phyloP scores from a whole-genome alignment of 2,113 vertebrate genomes.

The Lutjanus erythropterus region DNA sequence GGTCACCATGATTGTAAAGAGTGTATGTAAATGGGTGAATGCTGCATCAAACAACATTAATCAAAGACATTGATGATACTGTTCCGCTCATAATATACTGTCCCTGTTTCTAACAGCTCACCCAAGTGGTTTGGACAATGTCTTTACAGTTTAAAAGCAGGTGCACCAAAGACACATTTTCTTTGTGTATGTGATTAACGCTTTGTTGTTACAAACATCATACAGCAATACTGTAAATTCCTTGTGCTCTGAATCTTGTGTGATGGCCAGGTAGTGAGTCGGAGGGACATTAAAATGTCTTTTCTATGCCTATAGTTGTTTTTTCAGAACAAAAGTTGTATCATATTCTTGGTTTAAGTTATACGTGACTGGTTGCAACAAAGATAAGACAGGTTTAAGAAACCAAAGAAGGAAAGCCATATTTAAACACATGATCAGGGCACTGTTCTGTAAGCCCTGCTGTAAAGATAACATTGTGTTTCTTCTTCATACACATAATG shows the following conservation, averaged over 20 bases:
- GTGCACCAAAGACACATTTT: slow-evolving; percentile 78
- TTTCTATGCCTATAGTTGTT: slow-evolving; percentile 37
- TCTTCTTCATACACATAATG: slow-evolving; percentile 10
- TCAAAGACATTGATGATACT: slow-evolving; percentile 38
- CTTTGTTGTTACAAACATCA: slow-evolving; percentile 41
- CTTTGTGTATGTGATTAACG: slow-evolving; percentile 44
- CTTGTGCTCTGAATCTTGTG: slow-evolving; percentile 26
- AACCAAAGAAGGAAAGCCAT: slow-evolving; percentile 86
- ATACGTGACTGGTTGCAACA: slow-evolving; percentile 34
- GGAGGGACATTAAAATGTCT: slow-evolving; percentile 22
- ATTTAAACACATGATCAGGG: slow-evolving; percentile 43
- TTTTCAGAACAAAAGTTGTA: slow-evolving; percentile 34
- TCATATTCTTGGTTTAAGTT: slow-evolving; percentile 29
- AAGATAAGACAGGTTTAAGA: slow-evolving; percentile 41
- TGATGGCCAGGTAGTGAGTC: slow-evolving; percentile 8
- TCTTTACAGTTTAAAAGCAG: slow-evolving; percentile 52
- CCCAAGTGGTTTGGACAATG: slow-evolving; percentile 28
- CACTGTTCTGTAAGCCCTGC: slow-evolving; percentile 25
- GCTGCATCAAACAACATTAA: slow-evolving; percentile 30
- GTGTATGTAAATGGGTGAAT: slow-evolving; percentile 4
- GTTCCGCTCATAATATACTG: slow-evolving; percentile 22
- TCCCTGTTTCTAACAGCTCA: slow-evolving; percentile 18
- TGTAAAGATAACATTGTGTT: slow-evolving; percentile 28
- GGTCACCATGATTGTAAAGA: slow-evolving; percentile 51
- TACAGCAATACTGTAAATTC: slow-evolving; percentile 69